Conservation (phyloP, 2,888 invertebrate genomes). For the Synergus laeviventris region DNA sequence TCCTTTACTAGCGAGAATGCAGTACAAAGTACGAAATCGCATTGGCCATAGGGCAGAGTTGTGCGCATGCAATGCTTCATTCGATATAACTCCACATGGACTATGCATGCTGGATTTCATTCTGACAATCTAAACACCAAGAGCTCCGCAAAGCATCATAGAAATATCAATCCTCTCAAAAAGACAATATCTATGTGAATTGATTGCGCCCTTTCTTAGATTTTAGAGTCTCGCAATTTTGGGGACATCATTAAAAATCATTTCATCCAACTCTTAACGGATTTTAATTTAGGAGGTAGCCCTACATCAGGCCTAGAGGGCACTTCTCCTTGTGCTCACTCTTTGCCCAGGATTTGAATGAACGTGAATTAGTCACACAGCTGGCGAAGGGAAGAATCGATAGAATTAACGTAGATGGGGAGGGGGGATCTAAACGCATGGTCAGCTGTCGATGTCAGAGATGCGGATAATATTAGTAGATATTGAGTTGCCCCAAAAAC, state of each 20-base stretch:
- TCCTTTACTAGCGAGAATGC: conserved; percentile 58
- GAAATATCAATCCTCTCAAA: too few species aligned
- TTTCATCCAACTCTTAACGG: too few species aligned
- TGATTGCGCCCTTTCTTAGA: too few species aligned
- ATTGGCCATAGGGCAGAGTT: not conserved
- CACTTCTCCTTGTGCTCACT: not conserved
- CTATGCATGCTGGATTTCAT: not conserved
- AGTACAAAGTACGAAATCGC: conserved; percentile 43
- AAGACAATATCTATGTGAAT: too few species aligned
- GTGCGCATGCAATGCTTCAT: not conserved
- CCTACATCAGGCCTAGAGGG: not conserved
- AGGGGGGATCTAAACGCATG: not conserved
- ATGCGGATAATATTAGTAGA: not conserved
- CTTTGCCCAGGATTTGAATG: not conserved
- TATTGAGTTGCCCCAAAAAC: not conserved
- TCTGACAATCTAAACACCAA: not conserved
- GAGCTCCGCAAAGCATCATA: too few species aligned
- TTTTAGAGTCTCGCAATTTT: too few species aligned
- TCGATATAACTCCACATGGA: not conserved
- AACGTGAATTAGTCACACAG: not conserved
- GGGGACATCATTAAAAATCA: too few species aligned
- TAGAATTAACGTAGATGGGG: not conserved
- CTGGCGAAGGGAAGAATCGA: not conserved
- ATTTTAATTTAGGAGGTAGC: too few species aligned
- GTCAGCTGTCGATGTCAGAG: not conserved